Evolutionary conservation across 2,113 vertebrate species (phyloP).

Genomic region (Laticauda colubrina): DNA sequence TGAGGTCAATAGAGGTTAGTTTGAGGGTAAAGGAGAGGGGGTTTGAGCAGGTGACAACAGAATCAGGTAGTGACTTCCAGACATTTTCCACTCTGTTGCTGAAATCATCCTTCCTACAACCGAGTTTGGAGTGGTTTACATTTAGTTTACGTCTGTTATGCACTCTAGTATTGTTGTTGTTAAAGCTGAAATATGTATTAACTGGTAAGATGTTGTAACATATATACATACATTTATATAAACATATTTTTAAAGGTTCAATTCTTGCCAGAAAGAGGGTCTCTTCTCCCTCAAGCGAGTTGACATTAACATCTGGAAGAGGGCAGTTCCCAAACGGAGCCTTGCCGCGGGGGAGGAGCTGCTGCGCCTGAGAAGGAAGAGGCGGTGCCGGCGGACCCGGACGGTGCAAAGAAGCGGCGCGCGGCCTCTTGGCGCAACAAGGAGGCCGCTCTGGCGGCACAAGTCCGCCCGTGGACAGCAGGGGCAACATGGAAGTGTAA

Average conservation of each 20-base stretch:
- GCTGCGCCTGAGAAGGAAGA: background rate
- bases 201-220: too few relatives aligned
- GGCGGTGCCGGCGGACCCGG: background rate
- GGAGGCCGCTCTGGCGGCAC: accelerated
- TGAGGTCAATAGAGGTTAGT: too few relatives aligned
- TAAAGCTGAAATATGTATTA: too few relatives aligned
- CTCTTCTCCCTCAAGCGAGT: background rate
- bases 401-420: background rate
- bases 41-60: too few relatives aligned
- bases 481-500: constrained; percentile 67
- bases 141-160: too few relatives aligned
- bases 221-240: background rate
- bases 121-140: too few relatives aligned
- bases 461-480: background rate
- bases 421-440: too few relatives aligned
- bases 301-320: background rate
- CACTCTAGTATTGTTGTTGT: too few relatives aligned
- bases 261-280: background rate
- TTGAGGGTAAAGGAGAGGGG: too few relatives aligned
- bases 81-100: too few relatives aligned
- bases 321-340: background rate
- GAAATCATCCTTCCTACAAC: too few relatives aligned
- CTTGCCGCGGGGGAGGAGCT: background rate
- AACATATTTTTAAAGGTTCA: background rate
- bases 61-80: too few relatives aligned